Evolutionary conservation across 1,140 invertebrate genomes (phyloP).

Genomic region (Plectrocnemia conspersa): DNA sequence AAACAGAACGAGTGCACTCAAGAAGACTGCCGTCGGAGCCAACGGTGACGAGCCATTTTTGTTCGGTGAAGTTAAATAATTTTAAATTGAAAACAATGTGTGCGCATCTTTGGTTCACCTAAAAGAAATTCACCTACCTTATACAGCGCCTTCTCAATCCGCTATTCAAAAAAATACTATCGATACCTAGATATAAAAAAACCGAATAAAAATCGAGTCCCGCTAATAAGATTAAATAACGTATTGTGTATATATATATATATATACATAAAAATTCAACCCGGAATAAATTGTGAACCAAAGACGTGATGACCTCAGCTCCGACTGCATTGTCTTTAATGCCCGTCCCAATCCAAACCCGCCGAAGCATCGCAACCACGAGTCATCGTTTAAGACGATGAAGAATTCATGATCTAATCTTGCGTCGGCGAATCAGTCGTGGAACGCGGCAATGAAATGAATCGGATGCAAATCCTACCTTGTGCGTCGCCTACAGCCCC

Average conservation of each 20-base stretch:
- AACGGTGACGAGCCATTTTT: neutral
- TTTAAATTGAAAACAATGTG: neutral
- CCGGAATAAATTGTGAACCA: neutral
- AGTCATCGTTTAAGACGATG: neutral
- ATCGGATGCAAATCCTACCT: conserved; percentile 49
- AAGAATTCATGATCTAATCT: neutral
- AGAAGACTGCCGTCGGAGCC: neutral
- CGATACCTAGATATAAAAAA: neutral
- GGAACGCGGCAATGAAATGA: neutral
- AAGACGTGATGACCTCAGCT: neutral
- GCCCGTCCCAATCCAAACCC: neutral
- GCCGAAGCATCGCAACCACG: neutral
- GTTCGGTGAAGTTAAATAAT: neutral
- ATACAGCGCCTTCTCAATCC: neutral
- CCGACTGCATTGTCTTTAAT: neutral
- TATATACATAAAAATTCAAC: neutral
- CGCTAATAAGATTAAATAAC: too few species aligned
- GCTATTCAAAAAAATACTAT: neutral
- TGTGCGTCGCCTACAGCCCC: conserved; percentile 53
- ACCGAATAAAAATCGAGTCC: neutral
- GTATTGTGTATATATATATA: too few species aligned
- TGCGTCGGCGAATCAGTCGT: neutral
- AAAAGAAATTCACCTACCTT: conserved; percentile 19
- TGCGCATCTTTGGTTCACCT: conserved; percentile 6
- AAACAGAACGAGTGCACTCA: neutral